Percentiles rank a stretch among this genome's conserved stretches.
These are phyloP conservation scores for Chironomus tepperi DNA, from an alignment of 1,140 invertebrate genomes.

Conservation along the genomic window DNA sequence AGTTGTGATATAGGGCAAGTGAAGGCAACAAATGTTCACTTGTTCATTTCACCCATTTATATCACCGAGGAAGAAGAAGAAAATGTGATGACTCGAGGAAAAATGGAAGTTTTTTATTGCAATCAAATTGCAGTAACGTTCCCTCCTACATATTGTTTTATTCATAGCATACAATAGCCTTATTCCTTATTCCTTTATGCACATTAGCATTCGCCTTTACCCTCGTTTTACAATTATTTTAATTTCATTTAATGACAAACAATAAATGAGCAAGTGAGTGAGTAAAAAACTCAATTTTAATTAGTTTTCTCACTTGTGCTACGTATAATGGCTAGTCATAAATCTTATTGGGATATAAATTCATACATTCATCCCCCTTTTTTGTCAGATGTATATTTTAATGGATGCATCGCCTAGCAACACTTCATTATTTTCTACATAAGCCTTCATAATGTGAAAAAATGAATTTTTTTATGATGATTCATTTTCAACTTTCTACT, in stretches of 20 bases:
- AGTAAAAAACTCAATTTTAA: slow-evolving; percentile 14
- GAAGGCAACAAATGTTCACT: neutral
- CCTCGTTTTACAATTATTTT: neutral
- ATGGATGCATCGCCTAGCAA: slow-evolving; percentile 3
- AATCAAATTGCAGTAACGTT: slow-evolving; percentile 10
- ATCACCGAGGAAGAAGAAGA: neutral
- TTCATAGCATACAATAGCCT: no score
- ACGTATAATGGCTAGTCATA: neutral
- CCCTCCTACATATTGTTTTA: neutral
- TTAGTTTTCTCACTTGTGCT: slow-evolving; percentile 8
- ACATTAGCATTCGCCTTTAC: neutral
- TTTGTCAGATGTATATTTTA: neutral
- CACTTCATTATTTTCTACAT: slow-evolving; percentile 2
- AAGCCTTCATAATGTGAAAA: slow-evolving; percentile 4
- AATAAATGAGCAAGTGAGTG: neutral
- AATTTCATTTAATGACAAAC: slow-evolving; percentile 3
- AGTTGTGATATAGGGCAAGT: neutral
- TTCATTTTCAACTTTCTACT: neutral
- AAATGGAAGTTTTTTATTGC: neutral
- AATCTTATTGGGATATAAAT: neutral
- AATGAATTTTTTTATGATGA: neutral
- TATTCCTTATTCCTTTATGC: no score
- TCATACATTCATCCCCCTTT: neutral
- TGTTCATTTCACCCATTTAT: neutral
- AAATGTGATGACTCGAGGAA: neutral